These are phyloP conservation scores for Drosophila hawaiiensis DNA, from an alignment of 2,888 invertebrate species.

Conservation along the genomic window DNA sequence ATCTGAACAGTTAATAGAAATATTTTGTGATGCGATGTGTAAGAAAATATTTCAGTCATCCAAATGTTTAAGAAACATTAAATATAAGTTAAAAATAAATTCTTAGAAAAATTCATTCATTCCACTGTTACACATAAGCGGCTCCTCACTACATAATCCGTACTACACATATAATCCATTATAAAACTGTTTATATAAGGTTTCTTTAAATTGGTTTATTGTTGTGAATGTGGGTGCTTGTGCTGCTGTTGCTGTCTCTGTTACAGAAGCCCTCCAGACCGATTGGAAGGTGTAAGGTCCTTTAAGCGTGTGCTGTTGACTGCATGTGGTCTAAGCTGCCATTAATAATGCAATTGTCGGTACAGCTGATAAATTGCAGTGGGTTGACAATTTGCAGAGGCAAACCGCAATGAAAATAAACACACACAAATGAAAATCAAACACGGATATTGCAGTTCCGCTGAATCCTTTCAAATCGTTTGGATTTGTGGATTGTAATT, in stretches of 20 bases:
- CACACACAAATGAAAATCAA: constrained; percentile 9
- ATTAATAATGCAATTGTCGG: constrained; percentile 76
- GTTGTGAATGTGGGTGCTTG: constrained; percentile 43
- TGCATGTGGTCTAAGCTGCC: constrained; percentile 64
- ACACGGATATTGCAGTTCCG: not conserved
- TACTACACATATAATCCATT: constrained; percentile 67
- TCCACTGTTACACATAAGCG: constrained; percentile 17
- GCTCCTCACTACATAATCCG: constrained; percentile 10
- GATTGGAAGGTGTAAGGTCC: constrained; percentile 29
- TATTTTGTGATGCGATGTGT: not conserved
- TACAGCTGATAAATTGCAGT: constrained; percentile 70
- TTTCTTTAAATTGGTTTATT: constrained; percentile 80
- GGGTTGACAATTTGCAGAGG: constrained; percentile 66
- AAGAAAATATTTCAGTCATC: not conserved
- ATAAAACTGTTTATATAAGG: constrained; percentile 75
- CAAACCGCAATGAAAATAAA: constrained; percentile 56
- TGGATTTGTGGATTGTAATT: constrained; percentile 18
- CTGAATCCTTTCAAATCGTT: constrained; percentile 7
- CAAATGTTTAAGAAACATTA: too few species aligned
- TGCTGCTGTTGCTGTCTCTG: constrained; percentile 11
- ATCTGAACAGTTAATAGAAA: not conserved
- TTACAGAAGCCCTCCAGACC: not conserved
- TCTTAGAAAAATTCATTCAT: not conserved
- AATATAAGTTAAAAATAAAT: not conserved
- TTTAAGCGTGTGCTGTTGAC: constrained; percentile 31